phyloP scores from a whole-genome alignment of 2,797 vertebrate species.

The Iguana delicatissima region DNA sequence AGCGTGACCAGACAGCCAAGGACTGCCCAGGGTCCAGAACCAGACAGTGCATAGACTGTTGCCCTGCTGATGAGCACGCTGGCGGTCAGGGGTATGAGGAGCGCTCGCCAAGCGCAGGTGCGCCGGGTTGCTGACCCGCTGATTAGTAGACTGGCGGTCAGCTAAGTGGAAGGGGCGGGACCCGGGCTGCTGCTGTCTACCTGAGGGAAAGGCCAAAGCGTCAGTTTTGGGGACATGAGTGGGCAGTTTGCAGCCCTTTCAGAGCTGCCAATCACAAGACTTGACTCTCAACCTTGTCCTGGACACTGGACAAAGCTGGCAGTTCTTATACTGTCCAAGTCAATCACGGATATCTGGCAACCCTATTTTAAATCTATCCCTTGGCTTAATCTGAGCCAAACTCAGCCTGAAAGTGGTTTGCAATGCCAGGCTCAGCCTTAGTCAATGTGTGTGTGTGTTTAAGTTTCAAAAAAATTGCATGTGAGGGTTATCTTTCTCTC shows the following conservation, averaged over 20 bases:
- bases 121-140: slow-evolving; percentile 43
- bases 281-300: slow-evolving; percentile 4
- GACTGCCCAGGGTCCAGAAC: slow-evolving; percentile 51
- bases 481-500: background rate
- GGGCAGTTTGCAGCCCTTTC: background rate
- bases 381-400: slow-evolving; percentile 20
- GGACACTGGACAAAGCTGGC: slow-evolving; percentile 20
- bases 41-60: slow-evolving; percentile 54
- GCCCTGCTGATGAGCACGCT: slow-evolving; percentile 42
- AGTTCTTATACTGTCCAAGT: slow-evolving; percentile 10
- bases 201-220: background rate
- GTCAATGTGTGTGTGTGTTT: background rate
- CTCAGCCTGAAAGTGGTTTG: slow-evolving; percentile 24
- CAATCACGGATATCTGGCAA: slow-evolving; percentile 51
- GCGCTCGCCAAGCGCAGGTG: slow-evolving; percentile 50
- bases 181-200: background rate
- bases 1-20: slow-evolving; percentile 52
- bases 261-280: slow-evolving; percentile 10
- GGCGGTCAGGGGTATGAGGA: slow-evolving; percentile 51
- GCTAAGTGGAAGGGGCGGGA: slow-evolving; percentile 31
- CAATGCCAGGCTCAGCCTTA: slow-evolving; percentile 9
- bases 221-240: background rate
- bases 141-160: slow-evolving; percentile 31
- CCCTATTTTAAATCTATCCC: slow-evolving; percentile 43
- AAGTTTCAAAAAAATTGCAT: too few relatives aligned